phyloP scores from a whole-genome alignment of 2,113 vertebrate species.

The Aegithalos caudatus region DNA sequence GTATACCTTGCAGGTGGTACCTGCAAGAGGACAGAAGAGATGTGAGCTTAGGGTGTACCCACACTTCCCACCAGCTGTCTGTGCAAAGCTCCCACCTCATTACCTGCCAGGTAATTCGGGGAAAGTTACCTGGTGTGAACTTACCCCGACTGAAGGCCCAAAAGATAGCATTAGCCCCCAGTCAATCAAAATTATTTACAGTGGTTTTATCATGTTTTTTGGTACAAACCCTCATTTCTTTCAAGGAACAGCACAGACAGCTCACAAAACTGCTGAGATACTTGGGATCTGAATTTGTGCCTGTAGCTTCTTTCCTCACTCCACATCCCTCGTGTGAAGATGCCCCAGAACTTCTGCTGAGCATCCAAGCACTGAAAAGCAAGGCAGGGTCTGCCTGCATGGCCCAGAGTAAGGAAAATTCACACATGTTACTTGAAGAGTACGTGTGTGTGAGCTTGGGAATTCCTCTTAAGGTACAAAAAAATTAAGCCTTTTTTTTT shows the following conservation, averaged over 20 bases:
- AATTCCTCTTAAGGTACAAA: neutral
- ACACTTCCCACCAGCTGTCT: neutral
- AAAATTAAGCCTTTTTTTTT: neutral
- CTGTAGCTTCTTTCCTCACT: neutral
- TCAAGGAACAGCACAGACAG: neutral
- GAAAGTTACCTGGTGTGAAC: neutral
- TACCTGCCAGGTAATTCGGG: neutral
- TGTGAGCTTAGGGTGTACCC: fast-evolving
- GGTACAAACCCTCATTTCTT: neutral
- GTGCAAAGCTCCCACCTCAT: neutral
- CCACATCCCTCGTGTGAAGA: neutral
- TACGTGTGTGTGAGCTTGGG: neutral
- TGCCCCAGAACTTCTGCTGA: neutral
- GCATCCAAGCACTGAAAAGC: neutral
- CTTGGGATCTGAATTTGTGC: neutral
- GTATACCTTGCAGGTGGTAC: neutral
- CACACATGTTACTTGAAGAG: neutral
- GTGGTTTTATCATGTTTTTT: neutral
- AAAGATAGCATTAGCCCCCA: neutral
- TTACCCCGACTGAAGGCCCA: neutral
- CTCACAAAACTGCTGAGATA: neutral
- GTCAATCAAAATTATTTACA: neutral
- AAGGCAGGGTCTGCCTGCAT: neutral
- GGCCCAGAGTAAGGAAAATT: neutral
- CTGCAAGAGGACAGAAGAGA: neutral